Evolutionary conservation across 2,888 invertebrate genomes (phyloP).

Genomic region (Peribatodes rhomboidaria): DNA sequence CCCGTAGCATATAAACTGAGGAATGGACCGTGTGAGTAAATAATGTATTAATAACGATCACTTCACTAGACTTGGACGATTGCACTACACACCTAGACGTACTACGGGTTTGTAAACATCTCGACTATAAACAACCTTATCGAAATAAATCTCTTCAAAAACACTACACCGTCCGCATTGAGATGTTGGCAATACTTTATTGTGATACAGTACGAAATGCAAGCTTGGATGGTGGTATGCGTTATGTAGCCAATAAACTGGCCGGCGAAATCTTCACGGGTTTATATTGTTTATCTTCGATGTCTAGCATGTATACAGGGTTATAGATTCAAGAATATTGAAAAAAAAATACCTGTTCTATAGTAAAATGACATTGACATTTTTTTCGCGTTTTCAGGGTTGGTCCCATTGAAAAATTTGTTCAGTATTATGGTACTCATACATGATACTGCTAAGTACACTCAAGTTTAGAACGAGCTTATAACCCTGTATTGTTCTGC

Average conservation of each 20-base stretch:
- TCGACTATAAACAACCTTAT: background rate
- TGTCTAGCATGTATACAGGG: background rate
- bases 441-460: too few species aligned
- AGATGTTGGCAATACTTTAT: background rate
- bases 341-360: too few species aligned
- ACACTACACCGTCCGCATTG: too few species aligned
- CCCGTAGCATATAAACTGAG: slow-evolving; percentile 31
- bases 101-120: slow-evolving; percentile 13
- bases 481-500: background rate
- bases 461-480: too few species aligned
- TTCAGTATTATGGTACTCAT: too few species aligned
- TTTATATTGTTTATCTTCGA: slow-evolving; percentile 19
- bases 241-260: slow-evolving; percentile 40
- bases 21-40: slow-evolving; percentile 55
- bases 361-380: too few species aligned
- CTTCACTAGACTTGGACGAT: slow-evolving; percentile 57
- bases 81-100: slow-evolving; percentile 17
- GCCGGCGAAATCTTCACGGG: slow-evolving; percentile 16
- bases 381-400: too few species aligned
- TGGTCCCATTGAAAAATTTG: too few species aligned
- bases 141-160: background rate
- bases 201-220: slow-evolving; percentile 32
- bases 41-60: slow-evolving; percentile 73
- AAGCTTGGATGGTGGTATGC: slow-evolving; percentile 36
- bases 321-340: too few species aligned